Evolutionary conservation across 2,797 vertebrate species (phyloP), one percentile per base, ranked within the genome.

Genomic region (Synaphobranchus kaupii): DNA sequence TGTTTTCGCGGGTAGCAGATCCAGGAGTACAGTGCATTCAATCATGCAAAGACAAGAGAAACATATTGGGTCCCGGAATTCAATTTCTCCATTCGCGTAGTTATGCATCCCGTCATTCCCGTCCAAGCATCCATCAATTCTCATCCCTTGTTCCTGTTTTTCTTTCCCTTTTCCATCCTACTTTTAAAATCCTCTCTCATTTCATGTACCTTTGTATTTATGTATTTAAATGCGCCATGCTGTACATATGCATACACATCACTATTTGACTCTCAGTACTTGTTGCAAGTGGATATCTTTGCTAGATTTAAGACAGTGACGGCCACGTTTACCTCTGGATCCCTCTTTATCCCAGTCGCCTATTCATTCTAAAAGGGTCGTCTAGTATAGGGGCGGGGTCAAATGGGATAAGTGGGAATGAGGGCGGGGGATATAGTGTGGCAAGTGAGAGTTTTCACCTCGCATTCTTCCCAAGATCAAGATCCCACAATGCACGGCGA

Each of bases 21-120:
- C 39, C 39, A 80, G 48, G 39, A 80, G 76, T 48, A 48, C 76
- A 25, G 39, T 48, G 39, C 76, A 25, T 80, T 80, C 76, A 89
- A 86, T 87, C 56, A 86, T 39, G 12, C 85, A 83, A 66, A 60
- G 86, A 92, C 87, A 93, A 90, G 92, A 88, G 15, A n/a, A 89
- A 88, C 91, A 47, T 88, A 92, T 92, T 94, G 92, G 89, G 83
- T 86, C 86, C 90, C n/a, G 84, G 89, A 92, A 93, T 89, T 90
- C 88, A 89, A 92, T 93, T 92, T 93, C 85, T 91, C 80, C 91
- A 91, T 90, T 92, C 90, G 93, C 93, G 91, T 91, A 93, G 94
- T 94, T 93, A 93, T 93, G 87, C 92, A 93, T 94, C 92, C 91
- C 89, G 93, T 94, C 93, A 89, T 92, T 80, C 73, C 84, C 78